Evolutionary conservation across 1,140 invertebrate species (phyloP).

Genomic region (Temnothorax nylanderi): DNA sequence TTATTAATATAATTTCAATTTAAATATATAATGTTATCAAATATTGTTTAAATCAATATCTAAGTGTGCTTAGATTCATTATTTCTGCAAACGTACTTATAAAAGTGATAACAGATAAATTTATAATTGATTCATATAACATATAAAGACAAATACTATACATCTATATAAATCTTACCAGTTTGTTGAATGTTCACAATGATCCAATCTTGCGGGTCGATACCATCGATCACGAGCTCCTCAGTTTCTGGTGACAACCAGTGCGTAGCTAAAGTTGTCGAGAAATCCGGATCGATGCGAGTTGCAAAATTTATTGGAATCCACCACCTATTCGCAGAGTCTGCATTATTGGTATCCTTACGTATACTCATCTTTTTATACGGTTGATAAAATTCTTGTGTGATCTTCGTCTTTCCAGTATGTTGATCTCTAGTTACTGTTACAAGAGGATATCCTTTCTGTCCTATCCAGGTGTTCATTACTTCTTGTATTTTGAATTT

Average conservation of each 20-base stretch:
- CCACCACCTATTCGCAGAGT: conserved; percentile 80
- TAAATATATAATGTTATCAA: background rate
- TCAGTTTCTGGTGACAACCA: conserved; percentile 69
- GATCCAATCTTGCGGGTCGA: conserved; percentile 84
- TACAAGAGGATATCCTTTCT: conserved; percentile 93
- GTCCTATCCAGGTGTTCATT: conserved; percentile 94
- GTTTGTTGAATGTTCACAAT: conserved; percentile 88
- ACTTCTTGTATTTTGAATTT: conserved; percentile 88
- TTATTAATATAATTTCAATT: background rate
- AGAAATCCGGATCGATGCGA: conserved; percentile 83
- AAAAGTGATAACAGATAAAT: background rate
- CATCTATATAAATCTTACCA: conserved; percentile 76
- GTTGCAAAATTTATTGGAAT: conserved; percentile 87
- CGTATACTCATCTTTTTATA: conserved; percentile 48
- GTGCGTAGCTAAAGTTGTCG: conserved; percentile 82
- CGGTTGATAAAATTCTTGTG: conserved; percentile 82
- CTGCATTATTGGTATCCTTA: background rate
- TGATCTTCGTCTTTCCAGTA: conserved; percentile 83
- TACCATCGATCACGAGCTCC: conserved; percentile 65
- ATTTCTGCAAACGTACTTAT: background rate
- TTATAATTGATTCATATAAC: background rate
- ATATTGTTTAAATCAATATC: background rate
- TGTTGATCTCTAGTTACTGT: conserved; percentile 89
- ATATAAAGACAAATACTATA: background rate
- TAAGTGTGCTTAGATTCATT: background rate